These are phyloP conservation scores for Coleophora flavipennella DNA, from an alignment of 2,888 invertebrate species.

Conservation along the genomic window DNA sequence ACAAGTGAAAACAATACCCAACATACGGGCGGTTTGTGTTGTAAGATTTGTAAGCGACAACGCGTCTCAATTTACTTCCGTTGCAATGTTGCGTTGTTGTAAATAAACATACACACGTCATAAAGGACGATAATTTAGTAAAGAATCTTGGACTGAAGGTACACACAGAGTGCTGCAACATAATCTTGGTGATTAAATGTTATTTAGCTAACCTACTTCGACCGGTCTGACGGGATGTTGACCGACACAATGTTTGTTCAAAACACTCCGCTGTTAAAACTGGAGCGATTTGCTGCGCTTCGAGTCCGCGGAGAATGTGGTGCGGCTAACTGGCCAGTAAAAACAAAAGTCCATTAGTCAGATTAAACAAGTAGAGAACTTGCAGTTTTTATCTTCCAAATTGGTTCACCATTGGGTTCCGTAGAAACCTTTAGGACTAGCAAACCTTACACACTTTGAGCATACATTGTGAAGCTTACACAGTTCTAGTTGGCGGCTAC, in stretches of 20 bases:
- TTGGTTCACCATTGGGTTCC: constrained; percentile 1
- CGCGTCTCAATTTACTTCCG: constrained; percentile 21
- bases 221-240: constrained; percentile 52
- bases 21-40: constrained; percentile 41
- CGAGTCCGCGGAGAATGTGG: constrained; percentile 22
- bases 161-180: constrained; percentile 17
- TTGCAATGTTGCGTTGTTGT: no score
- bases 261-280: constrained; percentile 36
- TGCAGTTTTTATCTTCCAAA: constrained; percentile 1
- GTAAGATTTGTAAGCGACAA: constrained; percentile 21
- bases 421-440: no score
- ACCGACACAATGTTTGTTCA: constrained; percentile 50
- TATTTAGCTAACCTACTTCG: constrained; percentile 50
- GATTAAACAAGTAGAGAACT: constrained; percentile 21
- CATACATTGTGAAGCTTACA: no score
- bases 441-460: no score
- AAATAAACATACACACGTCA: neutral
- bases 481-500: no score
- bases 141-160: neutral
- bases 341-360: constrained; percentile 35
- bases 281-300: constrained; percentile 36
- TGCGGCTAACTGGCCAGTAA: constrained; percentile 22
- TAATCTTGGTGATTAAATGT: constrained; percentile 38
- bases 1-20: constrained; percentile 47
- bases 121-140: constrained; percentile 1